Evolutionary conservation across 2,797 vertebrate genomes (phyloP).

Genomic region (Erpetoichthys calabaricus): DNA sequence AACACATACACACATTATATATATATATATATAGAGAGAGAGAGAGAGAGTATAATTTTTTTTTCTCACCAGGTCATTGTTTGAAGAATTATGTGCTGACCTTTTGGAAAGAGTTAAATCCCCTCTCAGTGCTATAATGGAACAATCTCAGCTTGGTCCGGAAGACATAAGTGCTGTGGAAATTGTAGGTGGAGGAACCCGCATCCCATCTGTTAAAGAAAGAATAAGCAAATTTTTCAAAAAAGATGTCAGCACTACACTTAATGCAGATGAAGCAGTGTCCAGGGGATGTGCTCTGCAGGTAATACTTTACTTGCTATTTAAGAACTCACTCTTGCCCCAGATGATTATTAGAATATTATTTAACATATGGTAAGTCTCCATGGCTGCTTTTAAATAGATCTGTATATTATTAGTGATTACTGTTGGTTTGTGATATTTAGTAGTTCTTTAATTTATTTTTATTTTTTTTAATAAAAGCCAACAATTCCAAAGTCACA

Average conservation of each 20-base stretch:
- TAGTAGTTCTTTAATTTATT: no score
- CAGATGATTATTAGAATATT: slow-evolving; percentile 4
- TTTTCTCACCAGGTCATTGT: slow-evolving; percentile 38
- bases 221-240: slow-evolving; percentile 55
- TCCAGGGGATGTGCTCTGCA: slow-evolving; percentile 56
- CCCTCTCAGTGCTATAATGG: slow-evolving; percentile 43
- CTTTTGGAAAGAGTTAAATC: slow-evolving; percentile 46
- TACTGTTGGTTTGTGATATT: no score
- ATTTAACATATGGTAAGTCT: neutral
- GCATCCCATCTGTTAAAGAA: slow-evolving; percentile 57
- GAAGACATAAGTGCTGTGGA: slow-evolving; percentile 56
- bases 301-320: slow-evolving; percentile 30
- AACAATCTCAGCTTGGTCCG: slow-evolving; percentile 42
- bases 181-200: slow-evolving; percentile 56
- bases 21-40: no score
- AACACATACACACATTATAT: no score
- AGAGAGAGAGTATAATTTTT: no score
- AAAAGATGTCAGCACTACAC: slow-evolving; percentile 52
- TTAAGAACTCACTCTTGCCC: no score
- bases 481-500: no score
- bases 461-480: no score
- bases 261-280: slow-evolving; percentile 63
- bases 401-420: no score
- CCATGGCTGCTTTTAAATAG: no score
- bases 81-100: slow-evolving; percentile 55